Conservation (phyloP, 1,140 invertebrate species). For the Pseudomyrmex flavicornis region DNA sequence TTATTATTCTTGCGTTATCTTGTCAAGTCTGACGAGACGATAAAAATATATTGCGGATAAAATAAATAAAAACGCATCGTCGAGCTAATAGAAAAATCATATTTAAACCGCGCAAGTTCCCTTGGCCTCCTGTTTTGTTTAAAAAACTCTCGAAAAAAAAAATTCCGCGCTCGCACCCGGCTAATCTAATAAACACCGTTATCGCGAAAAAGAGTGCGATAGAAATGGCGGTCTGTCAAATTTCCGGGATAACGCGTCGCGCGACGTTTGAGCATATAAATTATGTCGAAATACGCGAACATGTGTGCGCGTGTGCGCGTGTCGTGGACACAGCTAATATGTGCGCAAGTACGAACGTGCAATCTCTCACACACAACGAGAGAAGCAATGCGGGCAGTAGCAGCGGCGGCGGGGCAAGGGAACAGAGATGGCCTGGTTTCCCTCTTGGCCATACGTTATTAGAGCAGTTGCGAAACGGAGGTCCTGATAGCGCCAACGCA, state of each 20-base stretch:
- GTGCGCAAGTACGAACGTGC: slow-evolving; percentile 51
- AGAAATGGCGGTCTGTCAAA: slow-evolving; percentile 34
- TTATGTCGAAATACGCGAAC: slow-evolving; percentile 53
- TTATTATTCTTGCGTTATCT: no score
- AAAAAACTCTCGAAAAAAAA: no score
- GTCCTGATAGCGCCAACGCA: slow-evolving; percentile 71
- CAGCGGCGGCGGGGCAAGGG: neutral
- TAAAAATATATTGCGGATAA: no score
- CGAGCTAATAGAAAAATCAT: no score
- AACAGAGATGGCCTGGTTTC: neutral
- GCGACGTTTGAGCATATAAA: slow-evolving; percentile 53
- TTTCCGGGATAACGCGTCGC: slow-evolving; percentile 40
- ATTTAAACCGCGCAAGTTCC: no score
- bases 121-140: no score
- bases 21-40: no score
- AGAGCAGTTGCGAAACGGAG: slow-evolving; percentile 75
- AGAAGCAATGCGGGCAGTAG: slow-evolving; percentile 31
- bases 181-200: neutral
- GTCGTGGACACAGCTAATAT: slow-evolving; percentile 34
- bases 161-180: no score
- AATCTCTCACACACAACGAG: slow-evolving; percentile 32
- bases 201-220: slow-evolving; percentile 24
- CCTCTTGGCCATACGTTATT: slow-evolving; percentile 75
- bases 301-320: no score
- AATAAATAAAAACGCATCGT: no score